These are phyloP conservation scores for Meda fulgida DNA, from an alignment of 2,797 vertebrate genomes.

Conservation along the genomic window DNA sequence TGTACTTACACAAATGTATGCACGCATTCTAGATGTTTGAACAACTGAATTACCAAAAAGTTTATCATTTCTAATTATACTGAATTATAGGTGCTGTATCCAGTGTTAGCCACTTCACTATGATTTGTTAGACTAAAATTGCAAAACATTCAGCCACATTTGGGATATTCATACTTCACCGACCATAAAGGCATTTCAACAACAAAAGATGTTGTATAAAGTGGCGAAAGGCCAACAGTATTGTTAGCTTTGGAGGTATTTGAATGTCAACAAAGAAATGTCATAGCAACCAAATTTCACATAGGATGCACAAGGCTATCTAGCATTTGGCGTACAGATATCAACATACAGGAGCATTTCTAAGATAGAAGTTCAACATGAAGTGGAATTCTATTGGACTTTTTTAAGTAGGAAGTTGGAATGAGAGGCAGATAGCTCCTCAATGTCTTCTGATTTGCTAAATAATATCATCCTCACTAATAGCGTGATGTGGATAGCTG, in stretches of 20 bases:
- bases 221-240: background rate
- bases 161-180: background rate
- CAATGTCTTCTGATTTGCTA: too few relatives aligned
- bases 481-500: background rate
- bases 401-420: background rate
- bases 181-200: background rate
- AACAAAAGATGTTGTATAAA: background rate
- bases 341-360: background rate
- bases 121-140: background rate
- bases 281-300: background rate
- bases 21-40: background rate
- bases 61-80: background rate
- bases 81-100: background rate
- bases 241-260: background rate
- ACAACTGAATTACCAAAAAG: background rate
- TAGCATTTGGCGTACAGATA: background rate
- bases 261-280: background rate
- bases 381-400: background rate
- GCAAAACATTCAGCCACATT: background rate
- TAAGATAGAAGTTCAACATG: background rate
- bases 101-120: background rate
- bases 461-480: background rate
- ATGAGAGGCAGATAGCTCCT: too few relatives aligned
- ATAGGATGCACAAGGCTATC: background rate
- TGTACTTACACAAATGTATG: background rate